Evolutionary conservation across 2,113 vertebrate species (phyloP).

Genomic region (Ceratotherium simum): DNA sequence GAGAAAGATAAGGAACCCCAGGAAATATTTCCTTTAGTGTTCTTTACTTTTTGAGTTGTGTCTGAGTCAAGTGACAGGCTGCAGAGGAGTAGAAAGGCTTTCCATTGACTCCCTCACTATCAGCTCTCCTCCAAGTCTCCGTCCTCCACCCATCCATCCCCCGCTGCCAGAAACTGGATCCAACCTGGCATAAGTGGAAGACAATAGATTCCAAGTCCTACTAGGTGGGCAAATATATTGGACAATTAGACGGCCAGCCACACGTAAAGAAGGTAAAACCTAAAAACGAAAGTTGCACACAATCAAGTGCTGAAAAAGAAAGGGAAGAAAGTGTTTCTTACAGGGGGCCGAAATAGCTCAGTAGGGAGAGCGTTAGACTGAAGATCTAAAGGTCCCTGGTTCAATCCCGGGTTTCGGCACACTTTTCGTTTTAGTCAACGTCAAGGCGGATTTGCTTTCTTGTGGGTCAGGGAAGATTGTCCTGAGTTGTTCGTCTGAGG

Average conservation of each 20-base stretch:
- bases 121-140: background rate
- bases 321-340: accelerated
- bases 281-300: background rate
- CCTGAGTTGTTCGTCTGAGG: background rate
- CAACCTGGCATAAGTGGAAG: background rate
- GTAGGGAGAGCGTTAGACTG: slow-evolving; percentile 73
- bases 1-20: background rate
- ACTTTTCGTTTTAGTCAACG: accelerated
- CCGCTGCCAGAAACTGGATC: background rate
- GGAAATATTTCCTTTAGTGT: background rate
- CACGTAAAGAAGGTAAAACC: too few relatives aligned
- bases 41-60: background rate
- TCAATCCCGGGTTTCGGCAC: slow-evolving; percentile 75
- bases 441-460: background rate
- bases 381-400: slow-evolving; percentile 83
- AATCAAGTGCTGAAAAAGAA: background rate
- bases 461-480: background rate
- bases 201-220: background rate
- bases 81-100: background rate
- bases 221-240: background rate
- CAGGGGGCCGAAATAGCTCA: slow-evolving; percentile 72
- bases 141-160: too few relatives aligned
- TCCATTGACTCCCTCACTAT: background rate
- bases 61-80: background rate
- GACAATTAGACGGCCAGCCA: background rate